Percentiles rank a stretch among this genome's conserved stretches.
Conservation (phyloP, 2,888 invertebrate genomes). For the Baronia brevicornis region DNA sequence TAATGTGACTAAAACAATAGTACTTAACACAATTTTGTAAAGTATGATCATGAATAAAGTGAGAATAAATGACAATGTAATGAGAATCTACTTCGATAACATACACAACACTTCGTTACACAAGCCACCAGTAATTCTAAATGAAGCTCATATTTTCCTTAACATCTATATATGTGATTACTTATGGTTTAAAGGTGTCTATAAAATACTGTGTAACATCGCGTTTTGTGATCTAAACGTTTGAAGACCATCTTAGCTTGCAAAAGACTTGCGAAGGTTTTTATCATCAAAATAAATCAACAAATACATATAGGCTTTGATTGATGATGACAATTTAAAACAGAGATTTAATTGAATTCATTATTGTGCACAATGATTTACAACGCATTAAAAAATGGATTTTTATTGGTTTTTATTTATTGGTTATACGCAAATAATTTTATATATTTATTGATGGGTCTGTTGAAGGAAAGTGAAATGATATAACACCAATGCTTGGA, state of each 20-base stretch:
- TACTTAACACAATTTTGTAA: constrained; percentile 16
- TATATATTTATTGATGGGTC: too few species aligned
- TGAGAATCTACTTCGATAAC: constrained; percentile 44
- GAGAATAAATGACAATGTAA: constrained; percentile 32
- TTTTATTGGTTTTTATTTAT: too few species aligned
- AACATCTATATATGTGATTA: constrained; percentile 59
- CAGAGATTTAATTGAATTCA: too few species aligned
- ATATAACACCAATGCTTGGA: too few species aligned
- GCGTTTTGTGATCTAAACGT: background rate
- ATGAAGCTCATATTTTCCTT: constrained; percentile 74
- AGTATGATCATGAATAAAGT: constrained; percentile 28
- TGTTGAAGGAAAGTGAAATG: too few species aligned
- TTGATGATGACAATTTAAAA: too few species aligned
- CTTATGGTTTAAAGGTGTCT: constrained; percentile 27
- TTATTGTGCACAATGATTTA: too few species aligned
- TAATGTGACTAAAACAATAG: constrained; percentile 13
- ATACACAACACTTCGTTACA: constrained; percentile 62
- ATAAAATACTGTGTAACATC: constrained; percentile 4
- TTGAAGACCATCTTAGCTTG: background rate
- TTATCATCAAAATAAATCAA: too few species aligned
- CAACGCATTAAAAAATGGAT: too few species aligned
- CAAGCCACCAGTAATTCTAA: constrained; percentile 71
- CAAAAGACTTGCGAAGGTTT: too few species aligned
- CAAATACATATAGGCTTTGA: too few species aligned
- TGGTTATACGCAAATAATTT: too few species aligned